Conservation (phyloP, 1,140 invertebrate genomes). For the Brachionus angularis region DNA sequence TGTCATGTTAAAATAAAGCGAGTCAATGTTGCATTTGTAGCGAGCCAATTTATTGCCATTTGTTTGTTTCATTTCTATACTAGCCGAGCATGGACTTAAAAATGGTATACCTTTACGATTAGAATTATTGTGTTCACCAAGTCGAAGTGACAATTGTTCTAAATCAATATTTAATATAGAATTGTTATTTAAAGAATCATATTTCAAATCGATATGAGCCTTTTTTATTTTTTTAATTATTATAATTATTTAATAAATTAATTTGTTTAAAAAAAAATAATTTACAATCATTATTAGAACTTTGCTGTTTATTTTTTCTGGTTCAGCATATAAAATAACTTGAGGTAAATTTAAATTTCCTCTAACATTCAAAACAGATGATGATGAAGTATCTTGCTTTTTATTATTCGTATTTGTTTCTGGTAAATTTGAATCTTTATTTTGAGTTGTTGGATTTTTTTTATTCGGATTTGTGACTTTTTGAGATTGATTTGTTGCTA, state of each 20-base stretch:
- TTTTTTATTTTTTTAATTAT: no score
- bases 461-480: conserved; percentile 56
- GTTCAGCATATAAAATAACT: conserved; percentile 70
- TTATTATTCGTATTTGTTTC: background rate
- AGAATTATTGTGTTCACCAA: conserved; percentile 23
- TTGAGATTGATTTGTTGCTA: conserved; percentile 63
- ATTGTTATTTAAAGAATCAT: background rate
- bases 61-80: background rate
- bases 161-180: conserved; percentile 17
- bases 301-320: conserved; percentile 66
- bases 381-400: background rate
- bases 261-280: no score
- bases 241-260: no score
- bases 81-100: conserved; percentile 9
- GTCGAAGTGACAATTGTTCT: background rate
- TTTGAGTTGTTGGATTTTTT: conserved; percentile 20
- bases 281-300: conserved; percentile 68
- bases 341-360: conserved; percentile 66
- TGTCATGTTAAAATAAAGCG: conserved; percentile 35
- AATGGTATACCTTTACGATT: conserved; percentile 32
- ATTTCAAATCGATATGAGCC: background rate
- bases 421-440: background rate
- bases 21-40: conserved; percentile 5
- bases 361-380: conserved; percentile 61
- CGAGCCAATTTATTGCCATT: conserved; percentile 1